A percentile compares a stretch with the other conserved stretches of the same genome.
phyloP scores from a whole-genome alignment of 2,797 vertebrate species.

The Novumbra hubbsi region DNA sequence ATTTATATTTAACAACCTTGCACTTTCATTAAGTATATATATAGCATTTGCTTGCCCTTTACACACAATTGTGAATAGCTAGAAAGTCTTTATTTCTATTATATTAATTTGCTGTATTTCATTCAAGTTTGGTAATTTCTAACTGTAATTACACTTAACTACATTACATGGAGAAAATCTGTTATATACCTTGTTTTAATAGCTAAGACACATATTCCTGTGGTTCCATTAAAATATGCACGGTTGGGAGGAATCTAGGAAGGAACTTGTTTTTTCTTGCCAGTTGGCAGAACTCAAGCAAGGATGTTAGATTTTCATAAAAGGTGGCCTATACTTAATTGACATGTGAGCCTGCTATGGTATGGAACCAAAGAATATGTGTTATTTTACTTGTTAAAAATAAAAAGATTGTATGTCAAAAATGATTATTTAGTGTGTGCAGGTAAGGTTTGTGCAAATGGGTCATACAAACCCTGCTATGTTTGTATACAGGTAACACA shows the following conservation, averaged over 20 bases:
- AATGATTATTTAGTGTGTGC: too few species aligned
- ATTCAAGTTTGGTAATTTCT: neutral
- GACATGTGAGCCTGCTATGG: neutral
- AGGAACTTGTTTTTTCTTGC: neutral
- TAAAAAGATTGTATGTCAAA: too few species aligned
- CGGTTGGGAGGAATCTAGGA: neutral
- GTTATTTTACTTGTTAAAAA: too few species aligned
- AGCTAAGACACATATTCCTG: neutral
- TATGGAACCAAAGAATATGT: too few species aligned
- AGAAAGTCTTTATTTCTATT: neutral
- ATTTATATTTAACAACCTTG: neutral
- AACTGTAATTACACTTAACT: neutral
- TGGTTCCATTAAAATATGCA: neutral
- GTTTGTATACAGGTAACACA: too few species aligned
- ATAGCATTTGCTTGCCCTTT: neutral
- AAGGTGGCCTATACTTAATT: neutral
- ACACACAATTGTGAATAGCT: neutral
- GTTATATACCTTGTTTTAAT: neutral
- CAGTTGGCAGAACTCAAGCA: slow-evolving; percentile 2
- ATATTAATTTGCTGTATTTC: neutral
- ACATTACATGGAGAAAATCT: neutral
- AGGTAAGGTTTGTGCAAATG: too few species aligned
- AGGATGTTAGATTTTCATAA: neutral
- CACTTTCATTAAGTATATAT: neutral
- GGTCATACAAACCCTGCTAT: too few species aligned